Percentiles rank a stretch among this genome's conserved stretches.
These are phyloP conservation scores for Theonella swinhoei DNA, from an alignment of 37 sponge, comb jelly and placozoan species.

Conservation along the genomic window DNA sequence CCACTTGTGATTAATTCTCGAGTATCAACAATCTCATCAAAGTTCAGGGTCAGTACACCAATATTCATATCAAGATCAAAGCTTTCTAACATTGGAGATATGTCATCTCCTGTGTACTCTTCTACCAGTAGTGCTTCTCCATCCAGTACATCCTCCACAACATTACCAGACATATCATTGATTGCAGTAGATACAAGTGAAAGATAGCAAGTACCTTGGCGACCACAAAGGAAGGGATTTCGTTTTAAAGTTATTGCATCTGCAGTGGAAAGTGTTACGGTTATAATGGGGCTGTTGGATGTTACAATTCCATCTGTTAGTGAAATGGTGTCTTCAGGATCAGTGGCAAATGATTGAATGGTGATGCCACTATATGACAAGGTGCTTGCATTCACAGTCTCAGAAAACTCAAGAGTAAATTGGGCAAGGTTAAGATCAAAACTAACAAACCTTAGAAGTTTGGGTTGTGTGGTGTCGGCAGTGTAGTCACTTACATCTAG, in stretches of 20 bases:
- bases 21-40: constrained; percentile 83
- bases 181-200: constrained; percentile 47
- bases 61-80: constrained; percentile 79
- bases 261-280: constrained; percentile 42
- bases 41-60: constrained; percentile 72
- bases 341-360: constrained; percentile 60
- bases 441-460: constrained; percentile 53
- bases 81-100: constrained; percentile 51
- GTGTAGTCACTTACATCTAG: constrained; percentile 48
- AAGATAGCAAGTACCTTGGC: constrained; percentile 75
- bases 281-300: constrained; percentile 32
- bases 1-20: constrained; percentile 53
- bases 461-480: constrained; percentile 71
- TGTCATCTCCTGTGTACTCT: constrained; percentile 64
- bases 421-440: constrained; percentile 74
- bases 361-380: constrained; percentile 60
- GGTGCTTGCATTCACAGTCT: constrained; percentile 67
- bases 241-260: constrained; percentile 71
- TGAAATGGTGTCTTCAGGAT: constrained; percentile 37
- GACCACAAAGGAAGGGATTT: constrained; percentile 72
- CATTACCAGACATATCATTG: constrained; percentile 70
- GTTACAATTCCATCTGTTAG: constrained; percentile 53
- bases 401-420: constrained; percentile 75
- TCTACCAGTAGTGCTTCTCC: constrained; percentile 36
- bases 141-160: constrained; percentile 18